A percentile compares a stretch with the other conserved stretches of the same genome.
Conservation (phyloP, 1,140 invertebrate genomes). For the Pseudomyrmex pallidus region DNA sequence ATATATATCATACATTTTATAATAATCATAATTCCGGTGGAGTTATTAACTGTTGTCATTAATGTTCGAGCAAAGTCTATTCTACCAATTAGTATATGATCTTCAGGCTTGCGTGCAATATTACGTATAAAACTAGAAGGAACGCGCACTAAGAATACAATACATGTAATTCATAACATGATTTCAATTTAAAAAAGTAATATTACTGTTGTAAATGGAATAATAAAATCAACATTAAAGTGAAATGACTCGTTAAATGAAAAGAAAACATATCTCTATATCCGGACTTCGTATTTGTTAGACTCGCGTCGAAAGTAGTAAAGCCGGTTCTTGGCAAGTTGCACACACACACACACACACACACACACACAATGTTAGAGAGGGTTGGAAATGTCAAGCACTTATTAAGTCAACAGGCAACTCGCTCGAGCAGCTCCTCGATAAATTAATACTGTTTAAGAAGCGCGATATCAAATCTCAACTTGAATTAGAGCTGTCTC, state of each 20-base stretch:
- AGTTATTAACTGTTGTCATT: neutral
- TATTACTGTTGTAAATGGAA: neutral
- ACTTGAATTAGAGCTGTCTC: neutral
- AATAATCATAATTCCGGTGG: slow-evolving; percentile 14
- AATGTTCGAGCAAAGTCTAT: slow-evolving; percentile 14
- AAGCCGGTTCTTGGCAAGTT: slow-evolving; percentile 4
- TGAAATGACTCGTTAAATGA: neutral
- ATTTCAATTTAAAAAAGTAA: no score
- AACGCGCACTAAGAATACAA: neutral
- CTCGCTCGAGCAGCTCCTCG: neutral
- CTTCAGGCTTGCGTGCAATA: no score
- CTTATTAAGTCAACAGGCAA: neutral
- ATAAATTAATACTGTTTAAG: neutral
- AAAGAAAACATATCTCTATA: neutral
- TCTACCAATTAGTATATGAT: neutral
- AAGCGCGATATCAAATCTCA: no score
- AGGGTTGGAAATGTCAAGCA: slow-evolving; percentile 14
- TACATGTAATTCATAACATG: no score
- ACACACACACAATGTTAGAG: neutral
- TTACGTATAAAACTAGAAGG: no score
- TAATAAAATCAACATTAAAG: slow-evolving; percentile 17
- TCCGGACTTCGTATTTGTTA: neutral
- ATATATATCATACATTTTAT: slow-evolving; percentile 1
- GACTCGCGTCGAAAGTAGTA: slow-evolving; percentile 3
- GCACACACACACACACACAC: no score